Evolutionary conservation across 1,140 invertebrate genomes (phyloP).

Genomic region (Portunus trituberculatus): DNA sequence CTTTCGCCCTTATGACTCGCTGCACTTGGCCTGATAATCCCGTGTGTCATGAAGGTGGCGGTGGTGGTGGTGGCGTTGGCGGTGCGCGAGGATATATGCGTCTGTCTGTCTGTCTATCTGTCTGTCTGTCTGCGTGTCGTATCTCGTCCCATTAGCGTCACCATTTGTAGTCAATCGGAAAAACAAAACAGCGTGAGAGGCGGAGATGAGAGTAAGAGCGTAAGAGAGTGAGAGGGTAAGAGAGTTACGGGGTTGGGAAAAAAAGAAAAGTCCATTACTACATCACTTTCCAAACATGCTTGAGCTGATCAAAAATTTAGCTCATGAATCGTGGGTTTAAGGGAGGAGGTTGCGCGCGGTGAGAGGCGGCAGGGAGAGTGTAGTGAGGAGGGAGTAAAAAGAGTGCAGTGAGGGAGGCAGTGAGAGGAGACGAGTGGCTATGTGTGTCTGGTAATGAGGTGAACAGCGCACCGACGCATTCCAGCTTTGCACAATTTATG

Average conservation of each 20-base stretch:
- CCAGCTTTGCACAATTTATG: conserved; percentile 62
- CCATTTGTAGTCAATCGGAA: too few species aligned
- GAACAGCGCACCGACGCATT: conserved; percentile 40
- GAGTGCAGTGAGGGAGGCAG: background rate
- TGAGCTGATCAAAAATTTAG: too few species aligned
- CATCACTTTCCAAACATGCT: too few species aligned
- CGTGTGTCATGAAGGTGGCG: background rate
- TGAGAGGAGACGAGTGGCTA: too few species aligned
- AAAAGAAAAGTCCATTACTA: too few species aligned
- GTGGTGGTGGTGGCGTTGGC: background rate
- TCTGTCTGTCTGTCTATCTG: background rate
- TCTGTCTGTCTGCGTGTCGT: background rate
- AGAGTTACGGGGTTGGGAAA: background rate
- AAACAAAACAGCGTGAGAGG: too few species aligned
- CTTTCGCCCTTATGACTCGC: background rate
- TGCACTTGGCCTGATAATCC: background rate
- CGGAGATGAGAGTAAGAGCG: too few species aligned
- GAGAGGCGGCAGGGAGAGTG: too few species aligned
- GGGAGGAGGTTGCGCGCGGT: too few species aligned
- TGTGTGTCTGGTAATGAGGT: background rate
- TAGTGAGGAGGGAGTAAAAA: background rate
- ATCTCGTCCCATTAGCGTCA: too few species aligned
- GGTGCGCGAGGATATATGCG: too few species aligned
- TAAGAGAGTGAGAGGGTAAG: background rate
- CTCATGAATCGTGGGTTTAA: too few species aligned